Conservation (phyloP, 2,888 invertebrate genomes). For the Lobophora halterata region DNA sequence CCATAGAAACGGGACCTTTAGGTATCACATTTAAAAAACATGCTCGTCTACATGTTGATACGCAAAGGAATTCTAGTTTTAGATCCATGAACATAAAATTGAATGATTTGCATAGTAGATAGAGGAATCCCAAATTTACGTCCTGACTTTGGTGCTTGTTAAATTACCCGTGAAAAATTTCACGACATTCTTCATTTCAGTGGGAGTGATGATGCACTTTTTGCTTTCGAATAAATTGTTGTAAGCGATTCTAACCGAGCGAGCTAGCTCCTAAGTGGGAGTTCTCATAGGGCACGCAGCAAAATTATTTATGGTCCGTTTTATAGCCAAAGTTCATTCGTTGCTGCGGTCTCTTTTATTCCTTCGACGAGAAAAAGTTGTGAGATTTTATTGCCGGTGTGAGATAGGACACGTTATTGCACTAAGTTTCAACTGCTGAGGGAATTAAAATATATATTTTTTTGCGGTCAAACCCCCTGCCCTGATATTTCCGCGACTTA, state of each 20-base stretch:
- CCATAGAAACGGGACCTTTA: conserved; percentile 43
- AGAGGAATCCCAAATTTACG: conserved; percentile 46
- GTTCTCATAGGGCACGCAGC: conserved; percentile 64
- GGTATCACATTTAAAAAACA: conserved; percentile 29
- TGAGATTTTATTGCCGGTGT: conserved; percentile 76
- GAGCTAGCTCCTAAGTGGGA: conserved; percentile 54
- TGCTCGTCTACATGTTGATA: conserved; percentile 30
- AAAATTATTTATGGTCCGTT: conserved; percentile 76
- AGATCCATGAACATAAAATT: conserved; percentile 43
- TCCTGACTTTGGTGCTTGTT: conserved; percentile 46
- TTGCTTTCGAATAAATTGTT: conserved; percentile 19
- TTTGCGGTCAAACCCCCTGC: no score
- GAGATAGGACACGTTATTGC: conserved; percentile 79
- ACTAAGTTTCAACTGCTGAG: conserved; percentile 66
- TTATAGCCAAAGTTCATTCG: conserved; percentile 80
- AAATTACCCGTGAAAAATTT: conserved; percentile 55
- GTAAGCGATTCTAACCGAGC: conserved; percentile 15
- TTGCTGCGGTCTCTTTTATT: conserved; percentile 78
- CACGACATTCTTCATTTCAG: conserved; percentile 31
- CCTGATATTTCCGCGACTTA: no score
- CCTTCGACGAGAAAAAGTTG: conserved; percentile 76
- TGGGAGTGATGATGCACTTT: conserved; percentile 26
- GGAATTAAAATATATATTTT: conserved; percentile 36
- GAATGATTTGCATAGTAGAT: conserved; percentile 50
- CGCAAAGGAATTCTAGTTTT: conserved; percentile 39